Conservation (phyloP, 2,113 vertebrate genomes). For the Ctenomys sociabilis region DNA sequence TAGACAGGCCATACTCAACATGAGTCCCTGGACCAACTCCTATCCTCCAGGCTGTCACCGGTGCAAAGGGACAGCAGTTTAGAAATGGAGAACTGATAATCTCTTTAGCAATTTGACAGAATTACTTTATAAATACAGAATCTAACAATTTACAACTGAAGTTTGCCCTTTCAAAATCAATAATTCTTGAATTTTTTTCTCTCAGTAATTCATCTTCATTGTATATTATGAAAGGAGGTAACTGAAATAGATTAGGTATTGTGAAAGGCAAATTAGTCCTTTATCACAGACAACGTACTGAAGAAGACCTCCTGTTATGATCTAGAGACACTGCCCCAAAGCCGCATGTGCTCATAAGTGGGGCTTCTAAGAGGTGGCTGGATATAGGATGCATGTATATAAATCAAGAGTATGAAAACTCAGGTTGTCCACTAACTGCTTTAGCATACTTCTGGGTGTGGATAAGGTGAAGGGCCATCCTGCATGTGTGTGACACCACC, state of each 20-base stretch:
- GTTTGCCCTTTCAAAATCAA: background rate
- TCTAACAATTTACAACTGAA: conserved; percentile 39
- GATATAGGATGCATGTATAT: background rate
- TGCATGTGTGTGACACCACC: background rate
- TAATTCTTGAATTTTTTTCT: background rate
- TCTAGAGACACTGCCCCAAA: background rate
- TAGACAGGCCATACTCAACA: background rate
- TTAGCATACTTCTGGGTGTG: background rate
- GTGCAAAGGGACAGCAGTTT: background rate
- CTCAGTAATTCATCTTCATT: background rate
- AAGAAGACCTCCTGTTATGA: background rate
- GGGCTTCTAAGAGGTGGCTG: background rate
- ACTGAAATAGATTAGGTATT: background rate
- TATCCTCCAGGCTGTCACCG: background rate
- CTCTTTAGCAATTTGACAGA: background rate
- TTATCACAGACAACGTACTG: background rate
- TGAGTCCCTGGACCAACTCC: no score
- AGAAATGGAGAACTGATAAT: background rate
- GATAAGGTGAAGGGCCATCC: no score
- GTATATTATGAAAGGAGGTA: background rate
- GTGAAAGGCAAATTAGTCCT: background rate
- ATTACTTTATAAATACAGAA: background rate
- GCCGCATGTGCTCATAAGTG: background rate
- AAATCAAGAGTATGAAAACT: background rate
- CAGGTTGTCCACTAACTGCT: background rate